Percentiles rank a stretch among this genome's conserved stretches.
Conservation (phyloP, 1,140 invertebrate species). For the honey bee (Apis mellifera) region Amel_HAv3.1 CM009931.2:1284001-1284500, state of each 20-base stretch:
- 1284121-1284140: slow-evolving; percentile 29
- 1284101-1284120: neutral
- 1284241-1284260: slow-evolving; percentile 46
- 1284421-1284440: too few species aligned
- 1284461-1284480: too few species aligned
- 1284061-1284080: slow-evolving; percentile 3
- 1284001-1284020: too few species aligned
- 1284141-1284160: slow-evolving; percentile 30
- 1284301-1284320: slow-evolving; percentile 38
- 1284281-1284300: slow-evolving; percentile 23
- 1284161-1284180: slow-evolving; percentile 39
- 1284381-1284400: neutral
- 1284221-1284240: slow-evolving; percentile 21
- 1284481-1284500: too few species aligned
- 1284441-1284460: too few species aligned
- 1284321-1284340: slow-evolving; percentile 28
- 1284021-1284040: neutral
- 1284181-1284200: slow-evolving; percentile 50
- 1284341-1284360: neutral
- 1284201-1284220: slow-evolving; percentile 8
- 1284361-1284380: neutral
- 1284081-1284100: slow-evolving; percentile 11
- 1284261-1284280: slow-evolving; percentile 29
- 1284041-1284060: too few species aligned
- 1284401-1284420: neutral